Evolutionary conservation across 1,140 invertebrate species (phyloP).

Genomic region (Drosophila mauritiana): DNA sequence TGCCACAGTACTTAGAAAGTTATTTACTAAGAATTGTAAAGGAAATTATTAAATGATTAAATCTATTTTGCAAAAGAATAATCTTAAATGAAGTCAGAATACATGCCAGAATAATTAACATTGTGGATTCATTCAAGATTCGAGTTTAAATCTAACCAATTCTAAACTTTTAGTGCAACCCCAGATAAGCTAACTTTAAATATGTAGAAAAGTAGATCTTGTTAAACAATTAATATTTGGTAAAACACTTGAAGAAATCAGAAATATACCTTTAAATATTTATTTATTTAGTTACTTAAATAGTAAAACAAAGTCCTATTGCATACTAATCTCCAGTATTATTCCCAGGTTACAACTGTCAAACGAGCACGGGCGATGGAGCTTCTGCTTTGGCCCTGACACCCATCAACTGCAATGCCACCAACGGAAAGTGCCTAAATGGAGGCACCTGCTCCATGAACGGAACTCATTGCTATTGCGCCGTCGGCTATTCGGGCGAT

Average conservation of each 20-base stretch:
- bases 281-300: not conserved
- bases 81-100: too few species aligned
- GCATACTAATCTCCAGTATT: not conserved
- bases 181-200: constrained; percentile 55
- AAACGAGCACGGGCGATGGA: constrained; percentile 61
- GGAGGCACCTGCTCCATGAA: constrained; percentile 90
- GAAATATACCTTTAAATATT: not conserved
- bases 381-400: constrained; percentile 58
- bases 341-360: constrained; percentile 76
- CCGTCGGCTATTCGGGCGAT: constrained; percentile 90
- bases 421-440: constrained; percentile 88
- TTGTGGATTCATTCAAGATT: constrained; percentile 9
- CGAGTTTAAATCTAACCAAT: not conserved
- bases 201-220: constrained; percentile 40
- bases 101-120: too few species aligned
- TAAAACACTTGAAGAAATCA: constrained; percentile 11
- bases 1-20: not conserved
- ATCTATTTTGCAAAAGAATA: too few species aligned
- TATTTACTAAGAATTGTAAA: not conserved
- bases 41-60: too few species aligned
- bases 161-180: constrained; percentile 61
- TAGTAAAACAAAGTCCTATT: not conserved
- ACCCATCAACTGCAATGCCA: constrained; percentile 73
- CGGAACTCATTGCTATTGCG: constrained; percentile 90
- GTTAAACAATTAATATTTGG: constrained; percentile 24